phyloP scores from a whole-genome alignment of 2,797 vertebrate genomes.

The Periparus ater region DNA sequence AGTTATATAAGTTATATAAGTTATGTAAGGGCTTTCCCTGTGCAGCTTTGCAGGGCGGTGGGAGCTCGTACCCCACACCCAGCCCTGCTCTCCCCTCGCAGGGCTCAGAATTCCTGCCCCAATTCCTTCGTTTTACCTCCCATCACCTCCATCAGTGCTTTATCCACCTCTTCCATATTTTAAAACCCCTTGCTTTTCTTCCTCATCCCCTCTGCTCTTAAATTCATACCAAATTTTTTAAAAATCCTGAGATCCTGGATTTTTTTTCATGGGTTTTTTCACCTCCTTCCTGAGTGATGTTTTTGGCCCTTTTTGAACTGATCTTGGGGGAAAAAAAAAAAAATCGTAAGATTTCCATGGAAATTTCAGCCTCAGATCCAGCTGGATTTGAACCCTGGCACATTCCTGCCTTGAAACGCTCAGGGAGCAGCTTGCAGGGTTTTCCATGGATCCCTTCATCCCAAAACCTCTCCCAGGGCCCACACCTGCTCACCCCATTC shows the following conservation, averaged over 20 bases:
- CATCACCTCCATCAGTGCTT: neutral
- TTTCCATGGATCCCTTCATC: neutral
- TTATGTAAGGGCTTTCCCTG: neutral
- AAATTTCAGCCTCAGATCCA: neutral
- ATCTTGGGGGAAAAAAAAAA: neutral
- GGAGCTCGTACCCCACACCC: neutral
- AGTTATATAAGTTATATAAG: neutral
- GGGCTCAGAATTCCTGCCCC: neutral
- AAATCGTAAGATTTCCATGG: neutral
- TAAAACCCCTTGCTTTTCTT: neutral
- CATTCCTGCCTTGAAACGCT: neutral
- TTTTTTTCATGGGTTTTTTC: neutral
- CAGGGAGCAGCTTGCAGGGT: neutral
- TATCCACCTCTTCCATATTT: neutral
- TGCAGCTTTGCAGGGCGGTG: neutral
- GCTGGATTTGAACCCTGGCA: neutral
- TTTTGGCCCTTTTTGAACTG: neutral
- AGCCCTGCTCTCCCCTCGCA: neutral
- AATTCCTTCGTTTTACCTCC: neutral
- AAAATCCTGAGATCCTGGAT: neutral
- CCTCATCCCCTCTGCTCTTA: neutral
- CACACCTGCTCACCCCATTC: neutral
- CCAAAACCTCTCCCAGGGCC: neutral
- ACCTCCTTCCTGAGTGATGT: neutral
- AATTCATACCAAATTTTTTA: neutral